These are phyloP conservation scores for Eurosta solidaginis DNA, from an alignment of 1,140 invertebrate species.

Conservation along the genomic window DNA sequence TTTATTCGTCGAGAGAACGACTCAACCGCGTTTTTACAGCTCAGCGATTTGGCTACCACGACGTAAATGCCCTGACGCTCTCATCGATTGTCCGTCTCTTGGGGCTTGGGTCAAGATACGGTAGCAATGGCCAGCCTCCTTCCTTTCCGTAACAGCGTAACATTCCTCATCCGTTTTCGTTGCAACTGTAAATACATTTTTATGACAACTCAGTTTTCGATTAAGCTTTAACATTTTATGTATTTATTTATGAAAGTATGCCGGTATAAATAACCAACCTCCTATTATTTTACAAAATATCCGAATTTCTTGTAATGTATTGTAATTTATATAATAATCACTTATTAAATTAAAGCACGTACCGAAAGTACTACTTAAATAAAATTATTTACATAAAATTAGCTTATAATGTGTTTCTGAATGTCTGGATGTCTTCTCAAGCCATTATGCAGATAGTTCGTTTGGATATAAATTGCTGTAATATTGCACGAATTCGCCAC, in stretches of 20 bases:
- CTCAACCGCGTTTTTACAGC: no score
- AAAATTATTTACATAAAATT: constrained; percentile 3
- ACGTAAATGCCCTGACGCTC: no score
- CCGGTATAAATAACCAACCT: not conserved
- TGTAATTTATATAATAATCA: not conserved
- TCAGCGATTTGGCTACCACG: no score
- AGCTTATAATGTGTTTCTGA: not conserved
- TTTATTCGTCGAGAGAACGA: no score
- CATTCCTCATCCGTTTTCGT: no score
- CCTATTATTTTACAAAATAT: not conserved
- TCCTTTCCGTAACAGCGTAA: no score
- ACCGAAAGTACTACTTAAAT: not conserved
- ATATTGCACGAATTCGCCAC: constrained; percentile 66
- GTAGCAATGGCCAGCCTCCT: no score
- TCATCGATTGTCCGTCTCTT: no score
- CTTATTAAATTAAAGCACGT: not conserved
- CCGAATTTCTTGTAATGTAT: not conserved
- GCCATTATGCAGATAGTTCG: not conserved
- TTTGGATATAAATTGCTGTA: constrained; percentile 51
- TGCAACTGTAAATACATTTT: not conserved
- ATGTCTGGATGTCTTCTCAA: not conserved
- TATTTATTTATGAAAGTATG: not conserved
- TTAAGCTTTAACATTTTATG: not conserved
- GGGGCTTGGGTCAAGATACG: no score
- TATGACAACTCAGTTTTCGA: not conserved